Evolutionary conservation across 2,797 vertebrate species (phyloP).

Genomic region (Halcyon smyrnensis): DNA sequence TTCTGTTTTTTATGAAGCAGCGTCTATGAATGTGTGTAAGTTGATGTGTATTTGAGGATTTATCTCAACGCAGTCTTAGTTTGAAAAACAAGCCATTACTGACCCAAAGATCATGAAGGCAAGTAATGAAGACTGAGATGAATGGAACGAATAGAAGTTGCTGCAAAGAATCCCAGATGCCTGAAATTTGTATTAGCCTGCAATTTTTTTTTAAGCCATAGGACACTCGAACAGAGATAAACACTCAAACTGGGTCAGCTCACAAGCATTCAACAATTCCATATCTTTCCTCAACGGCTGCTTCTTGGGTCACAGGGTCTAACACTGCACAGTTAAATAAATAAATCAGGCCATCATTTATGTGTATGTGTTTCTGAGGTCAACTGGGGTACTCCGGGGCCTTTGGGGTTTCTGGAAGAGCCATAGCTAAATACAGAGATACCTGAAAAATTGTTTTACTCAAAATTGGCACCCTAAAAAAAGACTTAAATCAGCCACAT

Average conservation of each 20-base stretch:
- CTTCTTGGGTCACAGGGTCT: neutral
- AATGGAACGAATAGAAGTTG: neutral
- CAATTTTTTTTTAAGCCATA: neutral
- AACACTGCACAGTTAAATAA: neutral
- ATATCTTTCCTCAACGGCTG: neutral
- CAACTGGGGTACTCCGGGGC: neutral
- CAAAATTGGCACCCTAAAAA: neutral
- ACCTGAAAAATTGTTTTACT: neutral
- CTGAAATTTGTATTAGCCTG: neutral
- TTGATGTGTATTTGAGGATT: neutral
- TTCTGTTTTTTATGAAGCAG: neutral
- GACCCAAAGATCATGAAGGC: neutral
- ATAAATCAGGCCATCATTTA: neutral
- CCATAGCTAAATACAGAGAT: neutral
- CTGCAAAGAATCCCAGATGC: neutral
- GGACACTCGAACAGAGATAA: neutral
- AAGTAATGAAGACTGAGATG: neutral
- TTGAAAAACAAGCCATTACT: neutral
- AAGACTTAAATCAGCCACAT: neutral
- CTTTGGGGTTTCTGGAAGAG: neutral
- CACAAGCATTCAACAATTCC: neutral
- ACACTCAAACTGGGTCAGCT: neutral
- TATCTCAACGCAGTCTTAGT: neutral
- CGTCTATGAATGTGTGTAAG: neutral
- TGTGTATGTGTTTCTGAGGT: neutral